Percentiles rank a stretch among this genome's conserved stretches.
Conservation (phyloP, 2,113 vertebrate genomes). For the Ovis aries region ARS-UI_Ramb_v3.0 NC_056055.1:170720001-170720500, state of each 20-base stretch:
- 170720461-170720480: not conserved
- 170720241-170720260: not conserved
- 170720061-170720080: not conserved
- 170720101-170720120: not conserved
- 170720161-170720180: not conserved
- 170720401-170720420: not conserved
- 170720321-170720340: not conserved
- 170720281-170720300: not conserved
- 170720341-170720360: constrained; percentile 1
- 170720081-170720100: not conserved
- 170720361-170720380: not conserved
- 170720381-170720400: constrained; percentile 13
- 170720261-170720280: not conserved
- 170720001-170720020: not conserved
- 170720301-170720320: not conserved
- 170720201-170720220: not conserved
- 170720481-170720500: too few relatives aligned
- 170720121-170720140: not conserved
- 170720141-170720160: not conserved
- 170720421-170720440: not conserved
- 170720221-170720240: not conserved
- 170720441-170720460: constrained; percentile 20
- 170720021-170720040: not conserved
- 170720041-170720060: not conserved
- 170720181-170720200: not conserved